phyloP scores from a whole-genome alignment of 1,140 invertebrate genomes.

The Zaprionus gabonicus region DNA sequence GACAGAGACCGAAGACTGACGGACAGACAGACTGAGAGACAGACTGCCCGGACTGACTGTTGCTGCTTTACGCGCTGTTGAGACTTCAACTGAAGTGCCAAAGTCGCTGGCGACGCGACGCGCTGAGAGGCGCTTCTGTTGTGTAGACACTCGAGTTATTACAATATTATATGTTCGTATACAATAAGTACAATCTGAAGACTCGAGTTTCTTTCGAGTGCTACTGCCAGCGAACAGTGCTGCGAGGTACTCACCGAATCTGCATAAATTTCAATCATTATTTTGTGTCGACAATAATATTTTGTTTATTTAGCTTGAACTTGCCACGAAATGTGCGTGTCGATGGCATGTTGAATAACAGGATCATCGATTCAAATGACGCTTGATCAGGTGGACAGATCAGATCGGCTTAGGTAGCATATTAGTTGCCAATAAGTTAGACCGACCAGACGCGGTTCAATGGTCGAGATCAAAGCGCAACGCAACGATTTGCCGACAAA shows the following conservation, averaged over 20 bases:
- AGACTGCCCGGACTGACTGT: slow-evolving; percentile 41
- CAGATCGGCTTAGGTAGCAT: neutral
- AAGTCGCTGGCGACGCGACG: slow-evolving; percentile 80
- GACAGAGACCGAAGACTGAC: slow-evolving; percentile 10
- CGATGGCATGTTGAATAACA: slow-evolving; percentile 69
- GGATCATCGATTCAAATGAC: slow-evolving; percentile 63
- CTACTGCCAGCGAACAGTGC: slow-evolving; percentile 54
- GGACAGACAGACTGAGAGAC: neutral
- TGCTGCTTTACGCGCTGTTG: slow-evolving; percentile 64
- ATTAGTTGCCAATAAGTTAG: slow-evolving; percentile 7
- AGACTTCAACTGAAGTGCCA: slow-evolving; percentile 75
- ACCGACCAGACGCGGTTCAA: slow-evolving; percentile 51
- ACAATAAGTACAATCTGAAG: slow-evolving; percentile 48
- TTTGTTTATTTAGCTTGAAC: slow-evolving; percentile 61
- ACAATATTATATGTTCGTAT: slow-evolving; percentile 62
- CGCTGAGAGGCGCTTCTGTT: slow-evolving; percentile 83
- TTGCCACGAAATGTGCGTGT: slow-evolving; percentile 52
- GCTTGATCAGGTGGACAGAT: neutral
- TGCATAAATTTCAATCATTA: slow-evolving; percentile 47
- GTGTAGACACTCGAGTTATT: slow-evolving; percentile 79
- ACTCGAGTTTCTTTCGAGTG: slow-evolving; percentile 76
- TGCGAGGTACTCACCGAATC: slow-evolving; percentile 52
- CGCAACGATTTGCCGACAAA: slow-evolving; percentile 57
- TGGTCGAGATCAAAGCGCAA: slow-evolving; percentile 72
- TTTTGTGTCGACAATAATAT: slow-evolving; percentile 47